Base-by-base conservation (phyloP, 2,797 vertebrate species). In the Esox lucius region DNA sequence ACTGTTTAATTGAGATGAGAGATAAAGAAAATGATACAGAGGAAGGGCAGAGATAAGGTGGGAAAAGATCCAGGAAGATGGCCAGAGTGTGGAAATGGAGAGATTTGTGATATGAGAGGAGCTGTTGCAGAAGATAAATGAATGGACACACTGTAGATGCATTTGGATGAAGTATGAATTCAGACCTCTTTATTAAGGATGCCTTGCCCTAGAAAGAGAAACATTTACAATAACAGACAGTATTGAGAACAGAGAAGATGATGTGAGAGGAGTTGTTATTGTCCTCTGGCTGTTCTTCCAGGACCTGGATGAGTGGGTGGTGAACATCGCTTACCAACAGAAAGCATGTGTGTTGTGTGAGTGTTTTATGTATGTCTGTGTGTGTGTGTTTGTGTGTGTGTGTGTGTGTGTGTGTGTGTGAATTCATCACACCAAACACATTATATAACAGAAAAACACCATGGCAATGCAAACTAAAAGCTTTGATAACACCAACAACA, bases 221-320 rank as follows among this genome's bases (percentile, higher is more conserved):
- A 11, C 9, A 12, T 46, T 46, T 24, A 5, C 0, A 5, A 24
- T n/a, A 61, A 12, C 24, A 26, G 16, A 61, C 56, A 61, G 9
- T 15, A 65, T 33, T 65, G 76, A 83, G 42, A 49, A 5, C n/a
- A 22, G 31, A 22, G 19, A 16, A 72, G 42, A 61, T 74, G 76
- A 84, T 65, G 62, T 33, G 87, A 87, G 87, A 87, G 85, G 86
- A 90, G 87, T 88, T 89, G 87, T 89, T 86, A 90, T 90, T 88
- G 86, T 91, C 90, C 89, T 91, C 83, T 70, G 88, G 89, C 88
- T 90, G 89, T 88, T 90, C 87, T 90, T 87, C 77, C 79, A 90
- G 87, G 89, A 91, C 86, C 88, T 89, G 86, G 81, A 90, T 87
- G 87, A 85, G 90, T 89, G 89, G 91, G 91, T 88, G 90, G 87